Evolutionary conservation across 2,888 invertebrate genomes (phyloP).

Genomic region (Nineta flava): DNA sequence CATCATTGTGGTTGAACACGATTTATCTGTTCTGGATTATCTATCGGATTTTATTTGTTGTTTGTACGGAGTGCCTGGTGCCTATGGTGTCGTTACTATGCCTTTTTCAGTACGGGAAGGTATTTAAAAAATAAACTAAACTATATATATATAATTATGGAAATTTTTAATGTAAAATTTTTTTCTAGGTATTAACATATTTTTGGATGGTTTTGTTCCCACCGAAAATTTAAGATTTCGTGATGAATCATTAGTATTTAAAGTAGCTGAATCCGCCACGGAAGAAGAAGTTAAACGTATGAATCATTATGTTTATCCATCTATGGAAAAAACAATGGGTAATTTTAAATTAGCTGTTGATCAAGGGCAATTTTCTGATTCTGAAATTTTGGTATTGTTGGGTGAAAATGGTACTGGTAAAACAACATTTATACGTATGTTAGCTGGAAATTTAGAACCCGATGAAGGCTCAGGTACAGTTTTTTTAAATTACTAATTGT

Average conservation of each 20-base stretch:
- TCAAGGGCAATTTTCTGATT: slow-evolving; percentile 94
- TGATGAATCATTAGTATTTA: slow-evolving; percentile 91
- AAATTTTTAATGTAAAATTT: background rate
- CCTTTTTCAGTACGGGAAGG: slow-evolving; percentile 99
- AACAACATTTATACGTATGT: slow-evolving; percentile 96
- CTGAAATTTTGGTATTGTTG: slow-evolving; percentile 93
- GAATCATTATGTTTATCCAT: slow-evolving; percentile 92
- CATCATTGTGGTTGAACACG: slow-evolving; percentile 98
- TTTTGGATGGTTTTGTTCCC: slow-evolving; percentile 97
- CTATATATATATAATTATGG: slow-evolving; percentile 2
- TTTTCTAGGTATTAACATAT: slow-evolving; percentile 80
- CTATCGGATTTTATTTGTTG: slow-evolving; percentile 98
- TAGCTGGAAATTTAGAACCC: slow-evolving; percentile 88
- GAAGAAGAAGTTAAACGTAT: slow-evolving; percentile 96
- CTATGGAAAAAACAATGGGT: slow-evolving; percentile 76
- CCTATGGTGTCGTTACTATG: slow-evolving; percentile 99
- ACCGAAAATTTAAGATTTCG: slow-evolving; percentile 98
- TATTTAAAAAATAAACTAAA: slow-evolving; percentile 18
- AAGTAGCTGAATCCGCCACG: slow-evolving; percentile 93
- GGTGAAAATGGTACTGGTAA: slow-evolving; percentile 99
- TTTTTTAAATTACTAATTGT: too few species aligned
- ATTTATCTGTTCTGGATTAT: slow-evolving; percentile 96
- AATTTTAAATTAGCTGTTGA: slow-evolving; percentile 63
- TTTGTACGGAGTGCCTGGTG: slow-evolving; percentile 94
- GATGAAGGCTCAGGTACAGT: slow-evolving; percentile 55